phyloP scores from a whole-genome alignment of 2,888 invertebrate species.

The Apamea epomidion region DNA sequence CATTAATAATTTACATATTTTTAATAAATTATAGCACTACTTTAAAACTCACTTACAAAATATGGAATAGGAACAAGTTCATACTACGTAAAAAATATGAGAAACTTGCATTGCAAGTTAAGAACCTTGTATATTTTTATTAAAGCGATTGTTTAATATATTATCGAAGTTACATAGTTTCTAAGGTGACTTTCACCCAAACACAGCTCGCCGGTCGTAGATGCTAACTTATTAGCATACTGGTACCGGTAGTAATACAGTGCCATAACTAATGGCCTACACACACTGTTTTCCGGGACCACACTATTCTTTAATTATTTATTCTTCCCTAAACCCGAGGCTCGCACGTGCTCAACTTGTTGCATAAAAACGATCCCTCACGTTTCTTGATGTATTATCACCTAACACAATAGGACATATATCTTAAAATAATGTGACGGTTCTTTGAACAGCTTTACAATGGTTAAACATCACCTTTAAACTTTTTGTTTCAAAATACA shows the following conservation, averaged over 20 bases:
- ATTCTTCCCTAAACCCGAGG: constrained; percentile 53
- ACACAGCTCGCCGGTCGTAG: constrained; percentile 66
- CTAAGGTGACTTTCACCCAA: constrained; percentile 70
- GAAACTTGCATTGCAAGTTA: background rate
- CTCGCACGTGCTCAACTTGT: constrained; percentile 68
- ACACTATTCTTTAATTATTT: constrained; percentile 47
- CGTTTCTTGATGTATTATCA: constrained; percentile 69
- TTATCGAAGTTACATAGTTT: constrained; percentile 48
- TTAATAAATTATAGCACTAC: background rate
- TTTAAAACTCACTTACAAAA: background rate
- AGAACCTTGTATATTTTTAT: background rate
- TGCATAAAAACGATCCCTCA: constrained; percentile 65
- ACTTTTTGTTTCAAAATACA: background rate
- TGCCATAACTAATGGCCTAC: constrained; percentile 53
- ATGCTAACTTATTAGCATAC: constrained; percentile 75
- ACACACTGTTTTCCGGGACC: constrained; percentile 50
- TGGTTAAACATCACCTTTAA: constrained; percentile 12
- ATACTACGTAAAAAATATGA: background rate
- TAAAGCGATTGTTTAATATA: constrained; percentile 53
- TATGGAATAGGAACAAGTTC: background rate
- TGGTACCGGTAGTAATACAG: constrained; percentile 60
- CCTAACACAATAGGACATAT: constrained; percentile 73
- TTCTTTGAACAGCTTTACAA: constrained; percentile 39
- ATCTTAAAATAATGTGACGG: constrained; percentile 65
- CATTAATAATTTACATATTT: background rate